Conservation (phyloP, 2,888 invertebrate species). For the Arge pagana region DNA sequence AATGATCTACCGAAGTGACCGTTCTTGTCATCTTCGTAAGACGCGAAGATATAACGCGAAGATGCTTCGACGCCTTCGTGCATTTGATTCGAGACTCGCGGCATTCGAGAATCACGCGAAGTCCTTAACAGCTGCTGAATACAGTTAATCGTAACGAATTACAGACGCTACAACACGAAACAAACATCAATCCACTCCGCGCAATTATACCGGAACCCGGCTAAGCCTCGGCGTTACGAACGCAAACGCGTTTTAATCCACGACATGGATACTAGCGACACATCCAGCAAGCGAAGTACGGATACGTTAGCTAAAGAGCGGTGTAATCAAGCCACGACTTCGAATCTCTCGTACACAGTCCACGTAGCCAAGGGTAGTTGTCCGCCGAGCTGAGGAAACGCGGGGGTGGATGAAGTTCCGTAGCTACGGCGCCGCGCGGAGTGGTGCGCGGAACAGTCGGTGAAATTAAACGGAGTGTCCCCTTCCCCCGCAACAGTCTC, state of each 20-base stretch:
- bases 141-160: too few relatives aligned
- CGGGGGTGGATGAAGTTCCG: constrained; percentile 8
- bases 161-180: neutral
- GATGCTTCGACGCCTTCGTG: too few relatives aligned
- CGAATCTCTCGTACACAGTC: constrained; percentile 14
- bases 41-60: too few relatives aligned
- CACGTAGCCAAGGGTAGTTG: constrained; percentile 12
- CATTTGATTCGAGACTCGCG: too few relatives aligned
- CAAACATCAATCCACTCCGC: constrained; percentile 7
- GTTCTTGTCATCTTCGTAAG: too few relatives aligned
- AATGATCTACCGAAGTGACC: too few relatives aligned
- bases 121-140: too few relatives aligned
- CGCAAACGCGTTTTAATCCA: constrained; percentile 14
- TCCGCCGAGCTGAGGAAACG: neutral
- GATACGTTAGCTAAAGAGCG: too few relatives aligned
- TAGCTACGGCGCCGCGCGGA: too few relatives aligned
- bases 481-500: constrained; percentile 20
- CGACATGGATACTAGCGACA: neutral
- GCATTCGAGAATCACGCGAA: too few relatives aligned
- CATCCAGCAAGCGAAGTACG: too few relatives aligned
- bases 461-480: constrained; percentile 35
- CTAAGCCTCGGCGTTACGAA: neutral
- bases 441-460: constrained; percentile 21
- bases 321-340: too few relatives aligned
- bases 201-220: neutral